Evolutionary conservation across 2,797 vertebrate species (phyloP), one percentile per base, ranked within the genome.

Genomic region (Esox masquinongy): DNA sequence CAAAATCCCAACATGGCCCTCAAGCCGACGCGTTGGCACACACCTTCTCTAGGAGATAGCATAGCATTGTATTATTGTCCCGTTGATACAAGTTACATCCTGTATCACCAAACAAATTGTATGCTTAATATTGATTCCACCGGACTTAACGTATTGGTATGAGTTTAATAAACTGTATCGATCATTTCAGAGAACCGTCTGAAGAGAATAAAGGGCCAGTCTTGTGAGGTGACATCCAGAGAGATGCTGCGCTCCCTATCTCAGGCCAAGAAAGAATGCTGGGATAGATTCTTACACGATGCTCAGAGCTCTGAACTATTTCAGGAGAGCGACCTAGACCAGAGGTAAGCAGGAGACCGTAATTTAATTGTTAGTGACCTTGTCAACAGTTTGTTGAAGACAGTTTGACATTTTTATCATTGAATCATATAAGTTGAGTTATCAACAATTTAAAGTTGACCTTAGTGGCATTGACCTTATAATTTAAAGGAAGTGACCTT

Each of bases 231-330:
- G 64, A 99, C 97, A 29, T 98, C 98, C 82, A 97, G 96, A 86
- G 97, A 98, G 66, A 99, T 99, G 95, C 90, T 99, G 78, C 95
- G 77, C 47, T 97, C 96, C 0, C 91, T 99, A 82, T 94, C 97
- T 80, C 96, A 98, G 84, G 97, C 97, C 14, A 99, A 97, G 92
- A 98, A 97, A 83, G 98, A 99, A 84, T 98, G 96, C 83, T 99
- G 97, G 98, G 97, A 99, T 86, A 89, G 97, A 78, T 97, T 99
- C 87, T 93, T 99, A 72, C 96, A 99, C 34, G 97, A 98, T 49
- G 93, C 96, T 39, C 94, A 96, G 59, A 94, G 96, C 7, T 95
- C 96, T 0, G 97, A 99, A 71, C 90, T 95, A 53, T 99, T 96
- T 31, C 85, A 97, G 29, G 95, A 95, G 22, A 91, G 92, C 0